Conservation (phyloP, 1,140 invertebrate species). For the Anagrus nilaparvatae region DNA sequence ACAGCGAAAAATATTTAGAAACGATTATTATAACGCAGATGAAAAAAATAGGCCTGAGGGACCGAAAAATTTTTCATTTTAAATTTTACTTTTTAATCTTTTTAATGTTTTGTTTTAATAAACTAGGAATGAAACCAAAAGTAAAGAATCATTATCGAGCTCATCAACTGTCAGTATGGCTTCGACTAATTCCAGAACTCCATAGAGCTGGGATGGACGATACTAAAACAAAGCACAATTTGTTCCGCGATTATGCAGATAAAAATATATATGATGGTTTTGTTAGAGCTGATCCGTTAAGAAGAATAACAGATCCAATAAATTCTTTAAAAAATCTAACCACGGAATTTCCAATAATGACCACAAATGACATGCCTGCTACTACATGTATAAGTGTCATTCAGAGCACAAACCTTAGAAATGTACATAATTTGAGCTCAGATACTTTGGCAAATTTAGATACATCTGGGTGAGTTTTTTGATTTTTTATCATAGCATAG, state of each 20-base stretch:
- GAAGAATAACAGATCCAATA: constrained; percentile 45
- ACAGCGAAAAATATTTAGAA: too few species aligned
- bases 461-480: constrained; percentile 51
- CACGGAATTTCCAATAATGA: constrained; percentile 44
- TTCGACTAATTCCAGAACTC: constrained; percentile 83
- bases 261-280: constrained; percentile 70
- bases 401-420: constrained; percentile 42
- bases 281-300: constrained; percentile 68
- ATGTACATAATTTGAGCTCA: constrained; percentile 49
- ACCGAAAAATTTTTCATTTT: too few species aligned
- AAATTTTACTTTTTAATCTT: too few species aligned
- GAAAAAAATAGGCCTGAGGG: too few species aligned
- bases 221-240: constrained; percentile 70
- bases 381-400: constrained; percentile 47
- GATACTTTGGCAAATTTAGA: constrained; percentile 67
- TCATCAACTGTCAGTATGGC: constrained; percentile 89
- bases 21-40: too few species aligned
- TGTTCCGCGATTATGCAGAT: constrained; percentile 73
- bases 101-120: too few species aligned
- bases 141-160: constrained; percentile 90
- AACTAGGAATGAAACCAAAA: constrained; percentile 76
- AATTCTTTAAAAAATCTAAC: constrained; percentile 46
- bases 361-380: constrained; percentile 40
- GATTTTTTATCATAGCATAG: too few species aligned
- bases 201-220: constrained; percentile 82